Percentiles rank a stretch among this genome's conserved stretches.
These are phyloP conservation scores for Cephus cinctus DNA, from an alignment of 1,140 invertebrate genomes.

Conservation along the genomic window DNA sequence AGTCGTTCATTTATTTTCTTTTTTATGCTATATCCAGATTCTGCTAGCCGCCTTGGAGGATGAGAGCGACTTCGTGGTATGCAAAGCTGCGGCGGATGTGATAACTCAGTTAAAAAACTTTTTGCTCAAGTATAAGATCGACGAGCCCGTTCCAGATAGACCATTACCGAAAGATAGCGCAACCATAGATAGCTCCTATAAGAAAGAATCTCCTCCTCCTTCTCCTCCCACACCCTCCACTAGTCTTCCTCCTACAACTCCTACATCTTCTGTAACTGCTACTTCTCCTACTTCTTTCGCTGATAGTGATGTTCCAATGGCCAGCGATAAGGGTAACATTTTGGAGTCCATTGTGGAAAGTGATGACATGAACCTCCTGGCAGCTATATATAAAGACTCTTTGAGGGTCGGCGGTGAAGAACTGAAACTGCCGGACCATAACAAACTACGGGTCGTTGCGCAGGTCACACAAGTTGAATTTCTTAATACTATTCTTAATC, in stretches of 20 bases:
- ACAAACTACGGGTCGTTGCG: slow-evolving; percentile 47
- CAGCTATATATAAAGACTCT: slow-evolving; percentile 56
- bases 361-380: slow-evolving; percentile 61
- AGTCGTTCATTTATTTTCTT: neutral
- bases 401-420: slow-evolving; percentile 43
- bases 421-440: slow-evolving; percentile 28
- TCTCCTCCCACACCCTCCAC: no score
- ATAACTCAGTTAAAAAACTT: slow-evolving; percentile 60
- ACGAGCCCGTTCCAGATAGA: slow-evolving; percentile 38
- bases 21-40: slow-evolving; percentile 39
- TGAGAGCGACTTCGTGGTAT: slow-evolving; percentile 70
- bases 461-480: slow-evolving; percentile 59
- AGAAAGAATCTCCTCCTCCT: slow-evolving; percentile 30
- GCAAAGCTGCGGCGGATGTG: slow-evolving; percentile 60
- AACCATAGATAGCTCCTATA: slow-evolving; percentile 34
- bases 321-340: slow-evolving; percentile 27
- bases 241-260: no score
- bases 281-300: no score
- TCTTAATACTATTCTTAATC: slow-evolving; percentile 53
- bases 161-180: slow-evolving; percentile 47
- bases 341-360: slow-evolving; percentile 59
- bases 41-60: slow-evolving; percentile 65
- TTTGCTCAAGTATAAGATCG: slow-evolving; percentile 61
- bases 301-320: no score
- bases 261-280: no score